Percentiles rank a stretch among this genome's conserved stretches.
phyloP scores from a whole-genome alignment of 2,113 vertebrate species.

The Anhinga rufa region DNA sequence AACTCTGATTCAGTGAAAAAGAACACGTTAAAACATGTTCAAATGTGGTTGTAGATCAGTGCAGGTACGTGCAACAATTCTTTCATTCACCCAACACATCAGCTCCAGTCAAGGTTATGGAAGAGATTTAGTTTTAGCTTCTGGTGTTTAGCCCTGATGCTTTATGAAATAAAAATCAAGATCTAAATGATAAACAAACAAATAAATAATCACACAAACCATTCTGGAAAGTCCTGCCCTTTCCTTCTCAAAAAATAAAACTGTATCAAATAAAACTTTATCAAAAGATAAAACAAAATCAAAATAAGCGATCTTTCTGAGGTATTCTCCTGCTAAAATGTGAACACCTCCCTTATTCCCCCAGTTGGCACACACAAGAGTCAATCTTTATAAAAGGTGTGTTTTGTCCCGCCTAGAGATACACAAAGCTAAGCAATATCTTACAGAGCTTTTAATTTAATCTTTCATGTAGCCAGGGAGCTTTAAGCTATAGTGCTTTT shows the following conservation, averaged over 20 bases:
- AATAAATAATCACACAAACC: neutral
- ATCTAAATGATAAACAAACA: neutral
- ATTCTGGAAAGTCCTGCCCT: neutral
- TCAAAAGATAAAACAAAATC: no score
- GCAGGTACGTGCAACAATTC: accelerated
- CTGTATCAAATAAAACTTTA: no score
- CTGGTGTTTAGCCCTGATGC: neutral
- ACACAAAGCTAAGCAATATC: neutral
- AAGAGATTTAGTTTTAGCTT: neutral
- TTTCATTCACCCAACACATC: neutral
- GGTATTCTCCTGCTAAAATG: neutral
- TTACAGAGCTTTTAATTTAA: neutral
- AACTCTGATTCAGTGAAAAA: neutral
- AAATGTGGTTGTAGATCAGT: neutral
- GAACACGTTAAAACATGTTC: neutral
- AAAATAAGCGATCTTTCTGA: neutral
- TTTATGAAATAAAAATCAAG: neutral
- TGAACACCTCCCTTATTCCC: neutral
- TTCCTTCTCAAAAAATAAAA: neutral
- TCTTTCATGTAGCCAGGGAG: conserved; percentile 12
- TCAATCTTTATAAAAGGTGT: neutral
- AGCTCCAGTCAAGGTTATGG: neutral
- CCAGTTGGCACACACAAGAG: neutral
- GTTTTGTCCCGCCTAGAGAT: neutral
- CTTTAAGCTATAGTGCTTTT: conserved; percentile 49